A percentile compares a stretch with the other conserved stretches of the same genome.
phyloP scores from a whole-genome alignment of 2,888 invertebrate genomes.

The Poecilobothrus nobilitatus region DNA sequence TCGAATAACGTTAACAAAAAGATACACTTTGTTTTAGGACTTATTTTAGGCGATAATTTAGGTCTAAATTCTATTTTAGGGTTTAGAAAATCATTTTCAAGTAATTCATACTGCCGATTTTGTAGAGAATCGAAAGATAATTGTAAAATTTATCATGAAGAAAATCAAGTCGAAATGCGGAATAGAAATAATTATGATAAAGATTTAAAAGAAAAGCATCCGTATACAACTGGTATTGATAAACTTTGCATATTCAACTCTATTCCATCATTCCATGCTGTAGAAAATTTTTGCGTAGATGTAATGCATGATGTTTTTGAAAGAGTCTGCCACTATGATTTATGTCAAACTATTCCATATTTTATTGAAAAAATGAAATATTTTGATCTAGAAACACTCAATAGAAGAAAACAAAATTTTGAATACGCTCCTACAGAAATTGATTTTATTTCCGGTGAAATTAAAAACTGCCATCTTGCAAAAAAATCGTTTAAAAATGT shows the following conservation, averaged over 20 bases:
- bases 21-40: conserved; percentile 21
- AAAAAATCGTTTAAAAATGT: conserved; percentile 22
- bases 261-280: conserved; percentile 25
- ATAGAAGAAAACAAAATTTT: conserved; percentile 26
- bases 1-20: conserved; percentile 12
- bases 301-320: conserved; percentile 28
- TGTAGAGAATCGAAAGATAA: too few species aligned
- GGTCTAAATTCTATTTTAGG: conserved; percentile 18
- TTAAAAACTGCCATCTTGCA: conserved; percentile 19
- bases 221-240: conserved; percentile 24
- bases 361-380: conserved; percentile 22
- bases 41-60: conserved; percentile 21
- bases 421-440: conserved; percentile 26
- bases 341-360: conserved; percentile 24
- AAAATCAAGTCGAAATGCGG: conserved; percentile 22
- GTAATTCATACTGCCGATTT: conserved; percentile 28
- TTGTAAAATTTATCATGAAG: too few species aligned
- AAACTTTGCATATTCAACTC: conserved; percentile 26
- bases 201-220: conserved; percentile 19
- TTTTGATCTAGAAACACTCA: conserved; percentile 25
- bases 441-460: conserved; percentile 23
- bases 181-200: conserved; percentile 23
- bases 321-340: conserved; percentile 23
- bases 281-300: conserved; percentile 25
- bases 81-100: conserved; percentile 24